phyloP scores from a whole-genome alignment of 2,888 invertebrate species.

The Agrochola lota region DNA sequence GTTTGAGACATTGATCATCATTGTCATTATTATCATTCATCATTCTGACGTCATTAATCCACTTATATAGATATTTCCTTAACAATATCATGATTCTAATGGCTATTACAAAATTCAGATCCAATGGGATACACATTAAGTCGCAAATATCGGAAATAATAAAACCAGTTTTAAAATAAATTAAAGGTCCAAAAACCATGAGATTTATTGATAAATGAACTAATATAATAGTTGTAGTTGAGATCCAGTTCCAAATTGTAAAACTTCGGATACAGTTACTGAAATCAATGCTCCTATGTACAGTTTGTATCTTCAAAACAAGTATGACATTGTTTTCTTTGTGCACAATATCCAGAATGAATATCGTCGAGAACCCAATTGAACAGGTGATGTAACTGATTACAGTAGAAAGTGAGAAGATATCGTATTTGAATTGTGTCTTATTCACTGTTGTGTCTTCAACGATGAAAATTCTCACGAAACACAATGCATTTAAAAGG shows the following conservation, averaged over 20 bases:
- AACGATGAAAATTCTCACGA: not conserved
- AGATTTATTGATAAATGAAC: not conserved
- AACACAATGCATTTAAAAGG: not conserved
- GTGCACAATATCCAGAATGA: slow-evolving; percentile 15
- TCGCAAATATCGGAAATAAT: not conserved
- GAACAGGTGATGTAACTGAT: not conserved
- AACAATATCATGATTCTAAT: slow-evolving; percentile 19
- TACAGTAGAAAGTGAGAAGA: not conserved
- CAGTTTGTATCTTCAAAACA: slow-evolving; percentile 44
- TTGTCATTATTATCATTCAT: not conserved
- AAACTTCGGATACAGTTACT: slow-evolving; percentile 10
- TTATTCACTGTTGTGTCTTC: not conserved
- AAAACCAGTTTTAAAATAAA: not conserved
- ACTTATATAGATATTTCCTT: slow-evolving; percentile 12
- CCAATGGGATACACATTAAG: slow-evolving; percentile 8
- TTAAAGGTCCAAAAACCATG: not conserved
- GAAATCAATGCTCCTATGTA: slow-evolving; percentile 27
- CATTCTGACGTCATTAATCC: not conserved
- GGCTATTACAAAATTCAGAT: slow-evolving; percentile 11
- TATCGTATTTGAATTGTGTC: slow-evolving; percentile 7
- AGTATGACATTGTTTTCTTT: slow-evolving; percentile 35
- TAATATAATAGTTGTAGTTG: not conserved
- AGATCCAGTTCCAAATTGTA: slow-evolving; percentile 46
- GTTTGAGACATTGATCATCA: not conserved
- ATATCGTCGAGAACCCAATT: not conserved